Evolutionary conservation across 2,888 invertebrate genomes (phyloP), one percentile per base, ranked within the genome.

Genomic region (Diplazon laetatorius): DNA sequence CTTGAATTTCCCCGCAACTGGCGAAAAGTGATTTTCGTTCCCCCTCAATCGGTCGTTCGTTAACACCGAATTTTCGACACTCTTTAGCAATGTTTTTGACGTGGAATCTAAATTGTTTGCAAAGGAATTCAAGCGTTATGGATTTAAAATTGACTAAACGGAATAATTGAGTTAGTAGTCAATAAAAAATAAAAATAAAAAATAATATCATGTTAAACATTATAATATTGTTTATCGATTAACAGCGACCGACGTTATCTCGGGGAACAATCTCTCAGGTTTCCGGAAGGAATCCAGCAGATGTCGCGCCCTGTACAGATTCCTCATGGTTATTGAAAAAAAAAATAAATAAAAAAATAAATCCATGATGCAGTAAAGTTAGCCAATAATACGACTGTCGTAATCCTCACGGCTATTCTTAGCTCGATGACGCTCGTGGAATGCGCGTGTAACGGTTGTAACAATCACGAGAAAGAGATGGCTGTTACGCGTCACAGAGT

Each of bases 351-450:
- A n/a, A n/a, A n/a, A n/a, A n/a, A n/a, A n/a, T n/a, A n/a, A n/a
- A n/a, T n/a, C n/a, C n/a, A n/a, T n/a, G n/a, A n/a, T n/a, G n/a
- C n/a, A n/a, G n/a, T n/a, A n/a, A 82, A 80, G 74, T 78, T 71
- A 78, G 72, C 72, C 77, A 77, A 77, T 73, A 77, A 83, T 82
- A 83, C 78, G 76, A 79, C 74, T 78, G 68, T 60, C 80, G 76
- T 73, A 74, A 82, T 80, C 78, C 72, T 81, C 62, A 65, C 50
- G 66, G 77, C 82, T 87, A 84, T 84, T 86, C 80, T 78, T 76
- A 76, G 82, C 81, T 65, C 72, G 83, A 84, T 86, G 84, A 86
- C 83, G 83, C 78, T 76, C 62, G 70, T 65, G 82, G 82, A 83
- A 87, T 85, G 81, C 78, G 55, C 74, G 44, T 79, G 81, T 83